Base-by-base conservation (phyloP, 2,888 invertebrate species). In the Ichneumoninae sp. region DNA sequence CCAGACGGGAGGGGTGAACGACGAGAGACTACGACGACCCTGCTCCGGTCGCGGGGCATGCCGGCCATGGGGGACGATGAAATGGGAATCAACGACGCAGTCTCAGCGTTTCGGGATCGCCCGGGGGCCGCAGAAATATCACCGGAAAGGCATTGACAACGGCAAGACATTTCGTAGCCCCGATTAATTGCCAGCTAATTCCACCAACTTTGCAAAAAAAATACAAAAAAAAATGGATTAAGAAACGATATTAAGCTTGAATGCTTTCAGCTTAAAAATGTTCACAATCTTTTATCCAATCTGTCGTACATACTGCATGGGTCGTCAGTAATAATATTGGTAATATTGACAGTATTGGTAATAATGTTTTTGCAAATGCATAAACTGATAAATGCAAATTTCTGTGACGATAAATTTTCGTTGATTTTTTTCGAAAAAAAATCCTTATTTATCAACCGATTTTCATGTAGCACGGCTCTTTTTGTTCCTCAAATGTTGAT, bases 31-130 rank as follows among this genome's bases (percentile, higher is more conserved):
- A 76, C 80, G 71, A 66, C 70, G 65, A 71, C 73, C 73, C 76
- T 69, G 65, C 26, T 54, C 7, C 36, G 71, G 57, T 44, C 52
- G 33, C 54, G 70, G 54, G 54, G 68, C 63, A 70, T 78, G 69
- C 70, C 70, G 70, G 79, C 81, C 68, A 82, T 82, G 82, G 79
- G 71, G n/a, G 26, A 66, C 71, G 71, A 79, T 76, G 75, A 79
- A 85, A 82, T 76, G 75, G 52, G 85, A 82, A 82, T 81, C 81
- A 80, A 47, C 78, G 63, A 80, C 81, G 85, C 82, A 79, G 82
- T 47, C 81, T 82, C 85, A 85, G 85, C 85, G 54, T 79, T 85
- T 85, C 74, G 66, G 68, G 26, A 82, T 79, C 71, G 33, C 63
- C 44, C 66, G 40, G 50, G 79, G 66, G 66, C 33, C 40, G 52